Percentiles rank a stretch among this genome's conserved stretches.
Conservation (phyloP, 2,888 invertebrate genomes). For the Eugnorisma glareosa region DNA sequence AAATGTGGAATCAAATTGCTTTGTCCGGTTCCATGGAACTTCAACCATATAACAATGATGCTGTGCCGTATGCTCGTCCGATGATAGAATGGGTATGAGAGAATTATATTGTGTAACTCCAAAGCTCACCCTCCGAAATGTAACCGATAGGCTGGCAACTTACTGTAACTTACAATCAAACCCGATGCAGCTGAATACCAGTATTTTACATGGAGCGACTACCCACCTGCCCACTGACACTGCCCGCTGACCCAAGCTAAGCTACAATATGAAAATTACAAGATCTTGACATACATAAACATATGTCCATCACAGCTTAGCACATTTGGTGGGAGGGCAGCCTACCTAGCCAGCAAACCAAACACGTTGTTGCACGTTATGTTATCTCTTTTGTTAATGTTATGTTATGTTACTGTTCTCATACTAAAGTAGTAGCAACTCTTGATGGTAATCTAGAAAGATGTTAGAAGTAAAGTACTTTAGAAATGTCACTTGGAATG, state of each 20-base stretch:
- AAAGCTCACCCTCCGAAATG: neutral
- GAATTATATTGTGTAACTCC: neutral
- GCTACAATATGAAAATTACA: neutral
- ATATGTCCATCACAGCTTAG: neutral
- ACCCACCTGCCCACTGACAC: neutral
- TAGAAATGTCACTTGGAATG: slow-evolving; percentile 23
- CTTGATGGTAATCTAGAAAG: slow-evolving; percentile 30
- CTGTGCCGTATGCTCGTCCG: neutral
- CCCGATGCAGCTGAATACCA: neutral
- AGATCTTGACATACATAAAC: neutral
- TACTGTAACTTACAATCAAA: neutral
- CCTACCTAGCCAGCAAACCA: slow-evolving; percentile 23
- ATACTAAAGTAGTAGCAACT: slow-evolving; percentile 27
- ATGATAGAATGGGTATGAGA: neutral
- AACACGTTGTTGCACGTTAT: slow-evolving; percentile 49
- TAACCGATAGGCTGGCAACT: neutral
- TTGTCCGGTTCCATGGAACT: neutral
- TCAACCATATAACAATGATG: neutral
- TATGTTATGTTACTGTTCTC: slow-evolving; percentile 42
- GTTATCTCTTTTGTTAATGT: slow-evolving; percentile 62
- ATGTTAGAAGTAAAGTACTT: slow-evolving; percentile 29
- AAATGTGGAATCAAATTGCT: neutral
- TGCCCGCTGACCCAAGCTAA: neutral
- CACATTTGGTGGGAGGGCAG: neutral
- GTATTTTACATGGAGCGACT: neutral